phyloP scores from a whole-genome alignment of 2,113 vertebrate species.

The Seriola rivoliana region DNA sequence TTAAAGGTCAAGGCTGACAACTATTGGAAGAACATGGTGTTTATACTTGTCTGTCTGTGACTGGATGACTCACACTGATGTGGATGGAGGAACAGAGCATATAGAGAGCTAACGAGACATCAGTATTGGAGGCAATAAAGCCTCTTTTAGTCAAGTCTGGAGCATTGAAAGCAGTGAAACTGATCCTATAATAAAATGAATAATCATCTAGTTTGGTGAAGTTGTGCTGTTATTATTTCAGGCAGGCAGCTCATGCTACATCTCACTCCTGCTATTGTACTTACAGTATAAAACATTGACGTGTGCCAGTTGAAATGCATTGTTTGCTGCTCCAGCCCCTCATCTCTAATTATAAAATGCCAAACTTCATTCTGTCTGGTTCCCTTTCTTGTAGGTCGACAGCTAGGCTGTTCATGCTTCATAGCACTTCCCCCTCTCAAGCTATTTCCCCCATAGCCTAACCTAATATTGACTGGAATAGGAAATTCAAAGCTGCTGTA shows the following conservation, averaged over 20 bases:
- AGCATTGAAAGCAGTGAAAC: conserved; percentile 26
- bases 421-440: conserved; percentile 63
- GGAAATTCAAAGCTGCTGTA: conserved; percentile 78
- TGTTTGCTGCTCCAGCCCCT: conserved; percentile 72
- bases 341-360: conserved; percentile 83
- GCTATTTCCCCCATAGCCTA: conserved; percentile 73
- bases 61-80: conserved; percentile 33
- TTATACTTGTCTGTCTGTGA: conserved; percentile 26
- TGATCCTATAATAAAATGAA: conserved; percentile 34
- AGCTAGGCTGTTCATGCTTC: conserved; percentile 80
- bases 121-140: conserved; percentile 2
- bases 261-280: conserved; percentile 57
- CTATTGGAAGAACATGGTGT: conserved; percentile 28
- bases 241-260: conserved; percentile 37
- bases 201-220: conserved; percentile 11
- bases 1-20: conserved; percentile 66
- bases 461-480: conserved; percentile 82
- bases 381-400: conserved; percentile 64
- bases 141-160: conserved; percentile 18
- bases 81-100: conserved; percentile 1
- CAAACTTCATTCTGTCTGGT: conserved; percentile 80
- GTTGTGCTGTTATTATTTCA: conserved; percentile 36
- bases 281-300: conserved; percentile 52
- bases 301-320: conserved; percentile 61
- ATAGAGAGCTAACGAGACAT: conserved; percentile 1